These are phyloP conservation scores for Holothuria scabra DNA, from an alignment of 53 echinoderm and acorn worm genomes.

Conservation along the genomic window DNA sequence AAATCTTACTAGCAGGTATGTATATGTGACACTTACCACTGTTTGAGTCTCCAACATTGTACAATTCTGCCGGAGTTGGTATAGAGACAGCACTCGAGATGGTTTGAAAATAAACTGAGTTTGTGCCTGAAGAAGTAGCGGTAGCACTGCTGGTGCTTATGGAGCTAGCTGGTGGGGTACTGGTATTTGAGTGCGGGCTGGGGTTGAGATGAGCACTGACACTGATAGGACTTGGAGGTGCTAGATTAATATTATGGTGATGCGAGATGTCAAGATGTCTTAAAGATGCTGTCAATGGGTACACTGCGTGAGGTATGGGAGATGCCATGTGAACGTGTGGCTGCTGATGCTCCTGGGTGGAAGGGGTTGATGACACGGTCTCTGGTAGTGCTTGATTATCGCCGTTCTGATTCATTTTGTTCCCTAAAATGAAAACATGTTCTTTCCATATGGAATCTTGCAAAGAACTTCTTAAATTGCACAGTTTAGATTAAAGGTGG, in stretches of 20 bases:
- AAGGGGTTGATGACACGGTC: conserved; percentile 1
- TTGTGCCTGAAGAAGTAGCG: conserved; percentile 63
- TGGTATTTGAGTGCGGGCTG: neutral
- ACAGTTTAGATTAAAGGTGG: no score
- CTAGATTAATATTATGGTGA: conserved; percentile 81
- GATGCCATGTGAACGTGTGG: conserved; percentile 34
- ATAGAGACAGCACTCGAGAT: conserved; percentile 75
- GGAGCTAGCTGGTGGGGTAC: neutral
- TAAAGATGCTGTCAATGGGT: conserved; percentile 72
- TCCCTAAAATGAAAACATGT: no score
- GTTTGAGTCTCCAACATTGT: conserved; percentile 52
- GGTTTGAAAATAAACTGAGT: conserved; percentile 80
- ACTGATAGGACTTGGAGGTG: conserved; percentile 56
- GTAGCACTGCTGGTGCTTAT: neutral
- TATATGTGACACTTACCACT: conserved; percentile 24
- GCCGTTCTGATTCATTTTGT: no score
- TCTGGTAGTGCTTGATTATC: no score
- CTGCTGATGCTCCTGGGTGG: conserved; percentile 48
- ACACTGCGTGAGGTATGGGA: conserved; percentile 56
- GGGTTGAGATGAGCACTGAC: conserved; percentile 34
- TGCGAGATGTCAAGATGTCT: conserved; percentile 89
- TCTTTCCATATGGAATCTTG: no score
- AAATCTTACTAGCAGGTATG: neutral
- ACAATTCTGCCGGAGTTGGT: conserved; percentile 67
- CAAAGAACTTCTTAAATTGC: no score